Evolutionary conservation across 2,797 vertebrate genomes (phyloP).

Genomic region (Rhinatrema bivittatum): DNA sequence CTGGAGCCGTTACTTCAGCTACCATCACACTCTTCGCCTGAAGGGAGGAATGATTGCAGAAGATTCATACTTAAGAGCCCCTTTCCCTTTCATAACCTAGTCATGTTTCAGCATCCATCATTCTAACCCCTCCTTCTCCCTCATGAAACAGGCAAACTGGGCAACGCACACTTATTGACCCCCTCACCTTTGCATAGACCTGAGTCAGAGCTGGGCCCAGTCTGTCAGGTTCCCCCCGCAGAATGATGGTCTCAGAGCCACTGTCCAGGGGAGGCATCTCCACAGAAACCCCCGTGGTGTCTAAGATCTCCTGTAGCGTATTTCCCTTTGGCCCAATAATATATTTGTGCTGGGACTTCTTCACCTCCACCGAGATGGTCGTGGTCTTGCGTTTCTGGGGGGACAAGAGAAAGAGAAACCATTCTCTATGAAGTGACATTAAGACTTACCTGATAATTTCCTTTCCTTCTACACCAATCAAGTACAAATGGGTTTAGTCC

Average conservation of each 20-base stretch:
- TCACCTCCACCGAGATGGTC: slow-evolving; percentile 68
- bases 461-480: no score
- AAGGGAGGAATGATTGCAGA: no score
- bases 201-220: slow-evolving; percentile 63
- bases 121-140: neutral
- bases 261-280: slow-evolving; percentile 67
- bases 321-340: slow-evolving; percentile 65
- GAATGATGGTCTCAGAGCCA: slow-evolving; percentile 66
- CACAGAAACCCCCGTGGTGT: slow-evolving; percentile 61
- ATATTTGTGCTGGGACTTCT: slow-evolving; percentile 73
- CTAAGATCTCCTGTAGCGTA: slow-evolving; percentile 71
- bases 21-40: slow-evolving; percentile 69
- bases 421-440: no score
- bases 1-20: slow-evolving; percentile 64
- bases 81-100: no score
- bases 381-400: slow-evolving; percentile 69
- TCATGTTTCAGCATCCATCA: neutral
- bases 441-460: no score
- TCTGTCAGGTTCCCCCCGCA: slow-evolving; percentile 63
- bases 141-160: no score
- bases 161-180: no score
- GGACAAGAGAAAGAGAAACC: slow-evolving; percentile 2
- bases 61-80: no score
- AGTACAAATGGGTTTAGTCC: no score
- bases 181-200: slow-evolving; percentile 63